phyloP scores from a whole-genome alignment of 2,888 invertebrate species.

The Cephalotes varians region DNA sequence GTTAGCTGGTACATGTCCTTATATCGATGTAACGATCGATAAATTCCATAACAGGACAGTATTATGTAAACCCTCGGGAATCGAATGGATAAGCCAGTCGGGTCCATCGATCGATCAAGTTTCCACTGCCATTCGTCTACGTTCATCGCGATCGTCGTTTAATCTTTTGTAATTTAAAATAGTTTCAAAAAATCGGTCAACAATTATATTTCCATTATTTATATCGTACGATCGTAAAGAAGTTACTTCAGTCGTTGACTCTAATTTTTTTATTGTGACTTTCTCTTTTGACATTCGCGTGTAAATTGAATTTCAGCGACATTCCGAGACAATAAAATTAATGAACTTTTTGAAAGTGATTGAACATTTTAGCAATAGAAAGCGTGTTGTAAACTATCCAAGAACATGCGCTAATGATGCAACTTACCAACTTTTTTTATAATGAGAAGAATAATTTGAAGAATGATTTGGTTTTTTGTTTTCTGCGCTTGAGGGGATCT shows the following conservation, averaged over 20 bases:
- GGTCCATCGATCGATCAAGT: conserved; percentile 64
- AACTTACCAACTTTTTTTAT: not conserved
- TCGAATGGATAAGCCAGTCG: conserved; percentile 69
- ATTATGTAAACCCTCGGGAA: conserved; percentile 80
- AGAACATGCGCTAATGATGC: not conserved
- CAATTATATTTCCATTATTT: not conserved
- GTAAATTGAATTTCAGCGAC: not conserved
- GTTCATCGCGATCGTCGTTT: conserved; percentile 37
- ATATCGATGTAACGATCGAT: conserved; percentile 80
- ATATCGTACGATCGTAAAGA: not conserved
- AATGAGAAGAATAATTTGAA: not conserved
- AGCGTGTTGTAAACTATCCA: not conserved
- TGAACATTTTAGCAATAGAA: conserved; percentile 11
- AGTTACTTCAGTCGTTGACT: not conserved
- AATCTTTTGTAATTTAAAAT: conserved; percentile 15
- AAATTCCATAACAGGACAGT: conserved; percentile 81
- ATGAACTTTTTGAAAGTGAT: conserved; percentile 12
- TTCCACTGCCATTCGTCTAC: conserved; percentile 47
- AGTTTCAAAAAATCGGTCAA: not conserved
- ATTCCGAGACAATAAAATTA: not conserved
- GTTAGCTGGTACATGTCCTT: conserved; percentile 78
- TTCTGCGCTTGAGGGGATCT: too few relatives aligned
- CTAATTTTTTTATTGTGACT: not conserved
- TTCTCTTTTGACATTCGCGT: not conserved
- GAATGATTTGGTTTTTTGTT: too few relatives aligned